These are phyloP conservation scores for Hyaena hyaena DNA, from an alignment of 2,113 vertebrate species.

Conservation along the genomic window DNA sequence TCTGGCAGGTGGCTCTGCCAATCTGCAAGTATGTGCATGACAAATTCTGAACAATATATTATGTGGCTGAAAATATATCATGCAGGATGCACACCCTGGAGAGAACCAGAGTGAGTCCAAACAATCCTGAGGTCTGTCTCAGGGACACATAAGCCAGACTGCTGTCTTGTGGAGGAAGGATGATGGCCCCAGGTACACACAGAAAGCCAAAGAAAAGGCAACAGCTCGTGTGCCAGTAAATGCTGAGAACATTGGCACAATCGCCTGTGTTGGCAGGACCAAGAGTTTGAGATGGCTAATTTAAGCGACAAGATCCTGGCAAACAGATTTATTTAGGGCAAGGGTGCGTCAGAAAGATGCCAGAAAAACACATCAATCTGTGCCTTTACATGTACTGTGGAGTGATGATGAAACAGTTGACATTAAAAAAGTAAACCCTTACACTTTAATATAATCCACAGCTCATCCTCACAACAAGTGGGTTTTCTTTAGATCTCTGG, in stretches of 20 bases:
- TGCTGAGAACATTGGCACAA: conserved; percentile 79
- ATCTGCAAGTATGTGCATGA: conserved; percentile 50
- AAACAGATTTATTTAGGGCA: conserved; percentile 82
- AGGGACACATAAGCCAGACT: conserved; percentile 6
- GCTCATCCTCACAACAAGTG: conserved; percentile 33
- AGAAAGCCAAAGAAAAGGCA: conserved; percentile 75
- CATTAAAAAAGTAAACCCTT: conserved; percentile 74
- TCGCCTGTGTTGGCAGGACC: conserved; percentile 74
- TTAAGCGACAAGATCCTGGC: conserved; percentile 82
- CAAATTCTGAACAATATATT: conserved; percentile 66
- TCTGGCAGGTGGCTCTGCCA: conserved; percentile 76
- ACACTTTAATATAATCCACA: conserved; percentile 56
- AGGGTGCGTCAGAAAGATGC: conserved; percentile 80
- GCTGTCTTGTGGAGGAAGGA: conserved; percentile 53
- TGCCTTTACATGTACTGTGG: conserved; percentile 70
- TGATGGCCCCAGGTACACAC: conserved; percentile 65
- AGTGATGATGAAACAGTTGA: conserved; percentile 77
- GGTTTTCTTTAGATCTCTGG: conserved; percentile 16
- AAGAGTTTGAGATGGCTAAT: conserved; percentile 79
- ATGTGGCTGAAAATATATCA: conserved; percentile 59
- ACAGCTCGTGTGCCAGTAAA: conserved; percentile 71
- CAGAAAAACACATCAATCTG: conserved; percentile 80
- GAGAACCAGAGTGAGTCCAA: conserved; percentile 41
- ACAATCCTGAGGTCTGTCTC: conserved; percentile 52
- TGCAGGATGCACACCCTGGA: conserved; percentile 50